A percentile compares a stretch with the other conserved stretches of the same genome.
phyloP scores from a whole-genome alignment of 2,797 vertebrate genomes.

The Sebastes cheni region DNA sequence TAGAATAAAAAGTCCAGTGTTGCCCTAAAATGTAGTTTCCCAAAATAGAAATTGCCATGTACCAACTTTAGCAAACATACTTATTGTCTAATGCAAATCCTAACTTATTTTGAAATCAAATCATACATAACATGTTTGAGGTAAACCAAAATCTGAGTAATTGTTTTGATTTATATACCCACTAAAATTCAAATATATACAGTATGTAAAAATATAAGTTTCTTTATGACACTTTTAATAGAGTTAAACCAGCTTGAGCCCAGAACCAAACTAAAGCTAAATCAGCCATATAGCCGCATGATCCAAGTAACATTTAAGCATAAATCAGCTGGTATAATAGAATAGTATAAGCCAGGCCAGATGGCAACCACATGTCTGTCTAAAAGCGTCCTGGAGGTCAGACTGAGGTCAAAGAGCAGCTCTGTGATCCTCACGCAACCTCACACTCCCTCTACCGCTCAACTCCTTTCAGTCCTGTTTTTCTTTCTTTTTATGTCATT shows the following conservation, averaged over 20 bases:
- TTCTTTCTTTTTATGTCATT: conserved; percentile 16
- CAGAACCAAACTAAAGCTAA: conserved; percentile 29
- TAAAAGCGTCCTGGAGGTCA: conserved; percentile 56
- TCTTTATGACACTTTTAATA: neutral
- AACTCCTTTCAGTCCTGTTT: conserved; percentile 6
- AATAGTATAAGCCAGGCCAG: conserved; percentile 39
- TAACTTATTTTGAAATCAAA: neutral
- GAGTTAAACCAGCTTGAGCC: neutral
- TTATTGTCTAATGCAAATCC: neutral
- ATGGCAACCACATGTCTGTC: conserved; percentile 71
- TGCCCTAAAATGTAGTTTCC: neutral
- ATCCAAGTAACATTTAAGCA: conserved; percentile 49
- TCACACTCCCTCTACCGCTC: neutral
- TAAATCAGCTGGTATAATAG: conserved; percentile 53
- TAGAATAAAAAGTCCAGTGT: neutral
- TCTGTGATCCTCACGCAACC: conserved; percentile 52
- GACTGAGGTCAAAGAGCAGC: conserved; percentile 66
- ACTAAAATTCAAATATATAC: neutral
- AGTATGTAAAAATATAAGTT: neutral
- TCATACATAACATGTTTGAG: neutral
- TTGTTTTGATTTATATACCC: neutral
- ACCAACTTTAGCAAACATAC: neutral
- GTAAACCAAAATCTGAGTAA: neutral
- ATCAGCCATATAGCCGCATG: conserved; percentile 32
- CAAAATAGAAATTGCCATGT: neutral